Evolutionary conservation across 2,113 vertebrate genomes (phyloP).

Genomic region (Prunella fulvescens): DNA sequence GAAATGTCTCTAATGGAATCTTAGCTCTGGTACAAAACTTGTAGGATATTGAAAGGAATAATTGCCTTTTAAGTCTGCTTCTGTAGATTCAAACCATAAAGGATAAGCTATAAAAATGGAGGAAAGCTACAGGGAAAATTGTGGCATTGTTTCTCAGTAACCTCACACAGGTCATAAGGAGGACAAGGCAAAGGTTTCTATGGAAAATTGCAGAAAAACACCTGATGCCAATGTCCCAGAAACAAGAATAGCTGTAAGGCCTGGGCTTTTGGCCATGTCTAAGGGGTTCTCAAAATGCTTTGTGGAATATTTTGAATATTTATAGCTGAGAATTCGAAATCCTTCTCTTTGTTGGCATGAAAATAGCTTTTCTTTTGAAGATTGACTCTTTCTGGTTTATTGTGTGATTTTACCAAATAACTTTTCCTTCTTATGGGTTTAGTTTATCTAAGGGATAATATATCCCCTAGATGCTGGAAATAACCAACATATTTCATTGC

Average conservation of each 20-base stretch:
- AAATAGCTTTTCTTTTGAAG: background rate
- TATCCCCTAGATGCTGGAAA: background rate
- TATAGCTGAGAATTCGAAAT: background rate
- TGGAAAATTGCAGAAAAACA: background rate
- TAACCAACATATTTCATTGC: background rate
- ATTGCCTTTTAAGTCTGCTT: background rate
- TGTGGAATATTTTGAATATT: background rate
- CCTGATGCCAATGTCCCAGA: background rate
- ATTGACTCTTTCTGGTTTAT: background rate
- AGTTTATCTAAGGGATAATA: background rate
- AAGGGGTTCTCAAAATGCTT: background rate
- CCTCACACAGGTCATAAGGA: background rate
- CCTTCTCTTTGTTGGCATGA: background rate
- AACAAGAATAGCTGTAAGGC: background rate
- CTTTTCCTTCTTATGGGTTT: background rate
- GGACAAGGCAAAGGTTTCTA: background rate
- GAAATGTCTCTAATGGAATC: background rate
- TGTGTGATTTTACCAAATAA: background rate
- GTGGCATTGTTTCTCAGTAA: background rate
- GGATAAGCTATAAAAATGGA: background rate
- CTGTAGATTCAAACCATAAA: background rate
- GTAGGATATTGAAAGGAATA: background rate
- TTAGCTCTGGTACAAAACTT: background rate
- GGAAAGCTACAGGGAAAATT: background rate
- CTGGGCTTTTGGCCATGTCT: background rate